Evolutionary conservation across 2,888 invertebrate species (phyloP).

Genomic region (Congeria kusceri): DNA sequence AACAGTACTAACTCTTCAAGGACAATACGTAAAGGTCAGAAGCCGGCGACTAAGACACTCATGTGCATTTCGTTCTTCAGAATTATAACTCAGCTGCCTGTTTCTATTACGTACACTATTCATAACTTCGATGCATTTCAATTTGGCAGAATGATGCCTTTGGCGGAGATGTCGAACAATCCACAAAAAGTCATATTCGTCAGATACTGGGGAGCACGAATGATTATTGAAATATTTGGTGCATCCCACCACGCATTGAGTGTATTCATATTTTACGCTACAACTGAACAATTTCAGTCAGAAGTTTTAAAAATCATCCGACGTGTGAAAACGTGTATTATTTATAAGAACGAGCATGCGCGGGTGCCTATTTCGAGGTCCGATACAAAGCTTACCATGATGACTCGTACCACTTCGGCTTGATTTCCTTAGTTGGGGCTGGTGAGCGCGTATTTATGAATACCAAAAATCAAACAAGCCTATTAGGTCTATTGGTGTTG

Average conservation of each 20-base stretch:
- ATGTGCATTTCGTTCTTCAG: conserved; percentile 60
- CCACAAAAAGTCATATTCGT: conserved; percentile 78
- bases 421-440: no score
- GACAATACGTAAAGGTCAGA: conserved; percentile 12
- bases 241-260: conserved; percentile 83
- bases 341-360: no score
- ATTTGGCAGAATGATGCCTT: conserved; percentile 55
- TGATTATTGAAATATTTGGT: conserved; percentile 79
- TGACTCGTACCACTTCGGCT: no score
- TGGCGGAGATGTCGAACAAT: conserved; percentile 73
- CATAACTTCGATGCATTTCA: conserved; percentile 43
- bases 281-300: conserved; percentile 72
- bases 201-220: conserved; percentile 74
- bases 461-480: no score
- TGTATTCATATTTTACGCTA: conserved; percentile 76
- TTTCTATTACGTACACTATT: conserved; percentile 52
- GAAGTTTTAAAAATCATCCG: conserved; percentile 27
- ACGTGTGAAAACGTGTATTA: no score
- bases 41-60: conserved; percentile 51
- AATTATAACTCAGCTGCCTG: conserved; percentile 56
- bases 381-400: no score
- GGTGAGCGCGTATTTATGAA: no score
- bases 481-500: no score
- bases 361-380: no score
- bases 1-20: neutral